Conservation (phyloP, 2,797 vertebrate species). For the Spinus pinus region DNA sequence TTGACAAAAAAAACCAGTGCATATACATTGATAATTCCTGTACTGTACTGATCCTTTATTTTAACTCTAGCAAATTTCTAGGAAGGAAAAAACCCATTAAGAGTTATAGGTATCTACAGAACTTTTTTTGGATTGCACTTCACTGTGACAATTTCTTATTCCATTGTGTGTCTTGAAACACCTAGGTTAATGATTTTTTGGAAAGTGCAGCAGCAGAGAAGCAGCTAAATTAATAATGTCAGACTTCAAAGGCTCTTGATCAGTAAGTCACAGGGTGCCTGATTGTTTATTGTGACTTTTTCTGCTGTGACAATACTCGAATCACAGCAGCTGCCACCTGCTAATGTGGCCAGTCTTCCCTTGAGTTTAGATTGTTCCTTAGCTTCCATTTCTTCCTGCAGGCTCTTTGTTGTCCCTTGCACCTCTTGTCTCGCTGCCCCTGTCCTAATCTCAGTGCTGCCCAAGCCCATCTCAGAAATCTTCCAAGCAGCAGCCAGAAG, state of each 20-base stretch:
- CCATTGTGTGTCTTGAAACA: neutral
- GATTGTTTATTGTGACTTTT: neutral
- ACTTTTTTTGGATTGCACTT: neutral
- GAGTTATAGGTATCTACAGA: neutral
- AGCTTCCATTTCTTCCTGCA: neutral
- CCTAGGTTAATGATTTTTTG: neutral
- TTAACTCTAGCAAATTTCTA: neutral
- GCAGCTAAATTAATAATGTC: neutral
- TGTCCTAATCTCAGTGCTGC: fast-evolving
- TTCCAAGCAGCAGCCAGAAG: neutral
- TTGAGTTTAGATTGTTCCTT: neutral
- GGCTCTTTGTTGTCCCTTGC: no score
- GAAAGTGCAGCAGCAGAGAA: neutral
- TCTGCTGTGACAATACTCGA: neutral
- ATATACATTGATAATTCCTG: neutral
- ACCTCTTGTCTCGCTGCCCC: neutral
- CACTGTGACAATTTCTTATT: neutral
- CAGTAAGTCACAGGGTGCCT: neutral
- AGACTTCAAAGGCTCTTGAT: neutral
- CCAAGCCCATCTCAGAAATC: neutral
- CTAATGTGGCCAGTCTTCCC: neutral
- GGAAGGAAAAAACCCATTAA: neutral
- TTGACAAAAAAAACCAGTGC: neutral
- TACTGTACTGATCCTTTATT: neutral
- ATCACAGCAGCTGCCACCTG: neutral